phyloP scores from a whole-genome alignment of 64 coral and sea anemone species.

The Orbicella faveolata region DNA sequence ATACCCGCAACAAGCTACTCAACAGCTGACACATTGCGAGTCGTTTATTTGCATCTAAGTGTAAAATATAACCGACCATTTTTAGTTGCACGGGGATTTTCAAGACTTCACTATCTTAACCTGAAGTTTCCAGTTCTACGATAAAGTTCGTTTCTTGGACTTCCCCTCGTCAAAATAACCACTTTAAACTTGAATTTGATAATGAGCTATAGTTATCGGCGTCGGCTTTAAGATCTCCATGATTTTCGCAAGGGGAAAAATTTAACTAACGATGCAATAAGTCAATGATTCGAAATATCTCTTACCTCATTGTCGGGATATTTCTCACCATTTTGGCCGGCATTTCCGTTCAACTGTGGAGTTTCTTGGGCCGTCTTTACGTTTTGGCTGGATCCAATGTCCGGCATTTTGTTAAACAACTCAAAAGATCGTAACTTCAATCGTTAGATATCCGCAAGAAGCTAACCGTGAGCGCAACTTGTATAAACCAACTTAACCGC shows the following conservation, averaged over 20 bases:
- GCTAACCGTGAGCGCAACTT: background rate
- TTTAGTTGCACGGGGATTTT: background rate
- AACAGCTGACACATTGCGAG: background rate
- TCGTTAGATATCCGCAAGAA: background rate
- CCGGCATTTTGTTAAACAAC: constrained; percentile 42
- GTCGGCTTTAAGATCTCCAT: background rate
- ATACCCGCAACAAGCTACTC: background rate
- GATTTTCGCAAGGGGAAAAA: background rate
- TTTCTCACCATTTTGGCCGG: constrained; percentile 3
- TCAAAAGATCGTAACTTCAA: background rate
- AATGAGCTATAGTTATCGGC: background rate
- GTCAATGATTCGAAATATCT: background rate
- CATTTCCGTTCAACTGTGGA: background rate
- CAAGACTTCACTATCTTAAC: background rate
- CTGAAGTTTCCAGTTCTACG: background rate
- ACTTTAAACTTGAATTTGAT: background rate
- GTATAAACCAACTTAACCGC: constrained; percentile 1
- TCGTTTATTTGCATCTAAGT: background rate
- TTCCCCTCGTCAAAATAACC: background rate
- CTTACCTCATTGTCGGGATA: constrained; percentile 13
- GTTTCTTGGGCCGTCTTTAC: background rate
- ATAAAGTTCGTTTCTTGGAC: background rate
- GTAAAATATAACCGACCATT: background rate
- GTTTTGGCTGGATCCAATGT: constrained; percentile 33
- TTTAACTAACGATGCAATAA: background rate